Percentiles rank a stretch among this genome's conserved stretches.
Evolutionary conservation across 2,797 vertebrate genomes (phyloP).

Genomic region (Lerista edwardsae): DNA sequence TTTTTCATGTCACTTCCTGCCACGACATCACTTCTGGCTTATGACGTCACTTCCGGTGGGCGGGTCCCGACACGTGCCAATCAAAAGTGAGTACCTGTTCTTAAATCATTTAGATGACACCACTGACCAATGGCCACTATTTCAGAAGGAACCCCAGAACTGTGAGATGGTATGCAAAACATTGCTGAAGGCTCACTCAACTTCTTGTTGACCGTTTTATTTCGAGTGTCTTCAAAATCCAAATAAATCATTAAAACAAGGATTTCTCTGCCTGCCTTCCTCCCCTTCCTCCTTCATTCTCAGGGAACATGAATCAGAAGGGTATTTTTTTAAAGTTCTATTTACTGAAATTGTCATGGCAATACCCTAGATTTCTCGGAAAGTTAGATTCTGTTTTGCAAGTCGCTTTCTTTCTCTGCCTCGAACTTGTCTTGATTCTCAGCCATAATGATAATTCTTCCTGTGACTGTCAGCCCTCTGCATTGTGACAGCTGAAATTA

Average conservation of each 20-base stretch:
- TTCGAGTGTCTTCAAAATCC: conserved; percentile 3
- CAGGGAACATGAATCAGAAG: conserved; percentile 55
- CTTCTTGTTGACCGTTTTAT: not conserved
- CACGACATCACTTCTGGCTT: too few relatives aligned
- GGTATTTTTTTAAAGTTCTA: conserved; percentile 48
- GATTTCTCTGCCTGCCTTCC: conserved; percentile 46
- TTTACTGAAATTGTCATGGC: conserved; percentile 65
- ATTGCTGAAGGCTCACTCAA: not conserved
- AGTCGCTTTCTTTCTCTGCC: conserved; percentile 74
- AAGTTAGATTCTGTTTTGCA: conserved; percentile 75
- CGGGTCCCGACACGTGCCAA: too few relatives aligned
- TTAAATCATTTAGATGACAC: too few relatives aligned
- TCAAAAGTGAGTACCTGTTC: too few relatives aligned
- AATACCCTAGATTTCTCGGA: conserved; percentile 67
- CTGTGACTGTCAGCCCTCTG: conserved; percentile 74
- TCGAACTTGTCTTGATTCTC: conserved; percentile 72
- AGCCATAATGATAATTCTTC: conserved; percentile 74
- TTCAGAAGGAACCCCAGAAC: not conserved
- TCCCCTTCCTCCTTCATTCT: conserved; percentile 51
- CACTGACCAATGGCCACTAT: not conserved
- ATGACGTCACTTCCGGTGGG: too few relatives aligned
- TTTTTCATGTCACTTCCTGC: too few relatives aligned
- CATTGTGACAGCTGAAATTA: conserved; percentile 79
- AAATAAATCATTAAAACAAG: conserved; percentile 47
- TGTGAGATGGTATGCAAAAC: too few relatives aligned